Percentiles rank a stretch among this genome's conserved stretches.
Conservation (phyloP, 1,140 invertebrate species). For the Planococcus citri region DNA sequence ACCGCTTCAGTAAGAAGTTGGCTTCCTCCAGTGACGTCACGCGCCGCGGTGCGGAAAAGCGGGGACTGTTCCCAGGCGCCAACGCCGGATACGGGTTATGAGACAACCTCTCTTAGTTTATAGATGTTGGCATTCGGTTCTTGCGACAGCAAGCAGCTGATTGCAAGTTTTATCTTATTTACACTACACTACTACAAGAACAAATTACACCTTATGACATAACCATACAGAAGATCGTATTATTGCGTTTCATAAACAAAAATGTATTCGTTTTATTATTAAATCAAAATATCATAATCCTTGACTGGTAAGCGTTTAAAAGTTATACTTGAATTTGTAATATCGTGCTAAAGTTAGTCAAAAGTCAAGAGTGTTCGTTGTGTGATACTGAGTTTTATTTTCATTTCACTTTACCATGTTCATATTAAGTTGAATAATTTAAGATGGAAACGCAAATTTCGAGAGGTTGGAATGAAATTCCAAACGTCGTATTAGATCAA, state of each 20-base stretch:
- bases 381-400: not conserved
- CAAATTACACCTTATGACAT: constrained; percentile 21
- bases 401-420: not conserved
- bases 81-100: no score
- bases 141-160: not conserved
- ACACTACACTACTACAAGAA: no score
- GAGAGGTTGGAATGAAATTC: constrained; percentile 40
- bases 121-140: no score
- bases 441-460: constrained; percentile 16
- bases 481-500: constrained; percentile 48
- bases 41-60: no score
- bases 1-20: no score
- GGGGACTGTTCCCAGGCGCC: no score
- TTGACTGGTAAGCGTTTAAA: not conserved
- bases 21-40: no score
- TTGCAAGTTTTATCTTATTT: constrained; percentile 4
- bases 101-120: no score
- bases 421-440: not conserved
- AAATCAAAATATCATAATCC: not conserved
- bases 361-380: no score
- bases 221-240: not conserved
- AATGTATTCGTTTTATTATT: not conserved
- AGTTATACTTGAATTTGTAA: not conserved
- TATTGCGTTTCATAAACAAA: constrained; percentile 10
- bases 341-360: no score